Evolutionary conservation across 2,113 vertebrate species (phyloP).

Genomic region (Zosterops hypoxanthus): DNA sequence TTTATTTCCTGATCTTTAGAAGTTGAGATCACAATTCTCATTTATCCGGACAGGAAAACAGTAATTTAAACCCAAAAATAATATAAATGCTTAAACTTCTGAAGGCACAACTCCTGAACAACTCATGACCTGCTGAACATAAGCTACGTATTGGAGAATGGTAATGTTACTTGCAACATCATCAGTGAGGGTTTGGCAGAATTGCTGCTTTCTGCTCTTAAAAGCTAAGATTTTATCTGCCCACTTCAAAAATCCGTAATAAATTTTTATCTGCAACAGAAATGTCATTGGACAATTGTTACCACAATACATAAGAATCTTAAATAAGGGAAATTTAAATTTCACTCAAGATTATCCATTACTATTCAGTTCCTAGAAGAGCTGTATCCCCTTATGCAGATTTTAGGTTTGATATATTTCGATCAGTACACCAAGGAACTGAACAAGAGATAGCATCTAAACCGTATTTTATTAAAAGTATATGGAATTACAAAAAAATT

Average conservation of each 20-base stretch:
- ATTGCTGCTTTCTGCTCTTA: background rate
- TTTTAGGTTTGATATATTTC: background rate
- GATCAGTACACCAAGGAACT: background rate
- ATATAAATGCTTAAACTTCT: background rate
- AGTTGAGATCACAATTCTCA: background rate
- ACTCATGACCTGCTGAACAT: background rate
- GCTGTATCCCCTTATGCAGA: background rate
- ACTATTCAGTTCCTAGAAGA: background rate
- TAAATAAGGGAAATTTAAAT: background rate
- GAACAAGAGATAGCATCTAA: background rate
- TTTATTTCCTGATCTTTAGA: background rate
- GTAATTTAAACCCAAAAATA: background rate
- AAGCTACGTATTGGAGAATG: background rate
- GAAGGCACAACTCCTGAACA: background rate
- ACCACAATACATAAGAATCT: background rate
- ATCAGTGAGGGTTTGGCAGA: background rate
- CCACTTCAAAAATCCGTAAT: background rate
- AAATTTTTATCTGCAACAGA: background rate
- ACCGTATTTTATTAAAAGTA: background rate
- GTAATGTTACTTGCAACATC: background rate
- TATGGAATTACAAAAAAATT: background rate
- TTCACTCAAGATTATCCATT: background rate
- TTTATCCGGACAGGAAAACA: background rate
- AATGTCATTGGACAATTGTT: background rate
- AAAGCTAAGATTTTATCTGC: background rate